Conservation (phyloP, 1,140 invertebrate species). For the Acromyrmex charruanus region DNA sequence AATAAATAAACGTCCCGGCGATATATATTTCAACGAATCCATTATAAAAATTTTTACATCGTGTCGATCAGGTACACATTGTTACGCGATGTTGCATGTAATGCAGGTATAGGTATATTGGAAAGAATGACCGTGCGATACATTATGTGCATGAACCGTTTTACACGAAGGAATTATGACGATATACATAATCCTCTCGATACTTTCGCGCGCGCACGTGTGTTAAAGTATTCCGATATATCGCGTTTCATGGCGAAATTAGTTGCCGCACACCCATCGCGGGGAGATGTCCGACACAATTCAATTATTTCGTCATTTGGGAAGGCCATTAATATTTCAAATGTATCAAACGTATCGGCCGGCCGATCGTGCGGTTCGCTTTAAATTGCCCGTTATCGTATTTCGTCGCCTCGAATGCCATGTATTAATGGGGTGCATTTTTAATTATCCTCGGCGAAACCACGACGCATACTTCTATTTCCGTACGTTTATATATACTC, state of each 20-base stretch:
- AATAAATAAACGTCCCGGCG: constrained; percentile 14
- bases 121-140: constrained; percentile 17
- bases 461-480: neutral
- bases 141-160: neutral
- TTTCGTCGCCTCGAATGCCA: constrained; percentile 44
- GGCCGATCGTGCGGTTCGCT: constrained; percentile 23
- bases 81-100: constrained; percentile 32
- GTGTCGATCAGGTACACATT: neutral
- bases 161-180: constrained; percentile 36
- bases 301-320: constrained; percentile 59
- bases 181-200: constrained; percentile 24
- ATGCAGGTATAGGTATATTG: neutral
- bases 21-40: constrained; percentile 8
- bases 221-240: constrained; percentile 40
- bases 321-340: constrained; percentile 59
- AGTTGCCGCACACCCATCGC: constrained; percentile 1
- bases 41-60: constrained; percentile 14
- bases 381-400: constrained; percentile 59
- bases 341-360: constrained; percentile 48
- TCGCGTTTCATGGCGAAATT: constrained; percentile 47
- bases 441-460: constrained; percentile 27
- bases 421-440: constrained; percentile 57
- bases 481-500: too few species aligned
- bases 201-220: constrained; percentile 17
- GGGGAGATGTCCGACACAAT: constrained; percentile 52